These are phyloP conservation scores for Clanis bilineata DNA, from an alignment of 2,888 invertebrate genomes.

Conservation along the genomic window DNA sequence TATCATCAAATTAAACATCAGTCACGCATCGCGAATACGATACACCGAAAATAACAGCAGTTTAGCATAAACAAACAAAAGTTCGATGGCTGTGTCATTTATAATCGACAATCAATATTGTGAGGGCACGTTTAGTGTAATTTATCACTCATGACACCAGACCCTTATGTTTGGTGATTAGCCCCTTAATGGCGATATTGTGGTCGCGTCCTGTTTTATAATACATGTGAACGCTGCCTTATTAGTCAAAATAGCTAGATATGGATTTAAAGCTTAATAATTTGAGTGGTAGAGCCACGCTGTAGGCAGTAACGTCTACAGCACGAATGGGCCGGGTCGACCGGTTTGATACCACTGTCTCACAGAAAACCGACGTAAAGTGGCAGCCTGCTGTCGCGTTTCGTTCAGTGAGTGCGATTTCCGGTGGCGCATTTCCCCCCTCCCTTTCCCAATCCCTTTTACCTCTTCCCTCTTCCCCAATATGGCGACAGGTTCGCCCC, in stretches of 20 bases:
- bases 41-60: neutral
- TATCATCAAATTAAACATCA: neutral
- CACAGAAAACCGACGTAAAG: too few relatives aligned
- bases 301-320: too few relatives aligned
- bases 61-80: slow-evolving; percentile 22
- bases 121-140: slow-evolving; percentile 28
- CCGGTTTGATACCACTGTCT: too few relatives aligned
- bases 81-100: slow-evolving; percentile 28
- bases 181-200: slow-evolving; percentile 29
- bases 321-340: too few relatives aligned
- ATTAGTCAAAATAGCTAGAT: neutral
- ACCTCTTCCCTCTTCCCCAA: too few relatives aligned
- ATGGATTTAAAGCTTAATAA: too few relatives aligned
- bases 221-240: neutral
- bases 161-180: slow-evolving; percentile 38
- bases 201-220: slow-evolving; percentile 14
- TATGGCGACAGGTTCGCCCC: too few relatives aligned
- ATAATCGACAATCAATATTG: slow-evolving; percentile 37
- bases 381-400: too few relatives aligned
- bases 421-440: too few relatives aligned
- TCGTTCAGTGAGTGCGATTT: too few relatives aligned
- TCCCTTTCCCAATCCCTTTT: too few relatives aligned
- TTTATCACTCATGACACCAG: slow-evolving; percentile 37
- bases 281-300: too few relatives aligned
- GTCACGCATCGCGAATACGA: neutral